Evolutionary conservation across 2,888 invertebrate species (phyloP), one percentile per base, ranked within the genome.

Genomic region (Psylliodes chrysocephalus): DNA sequence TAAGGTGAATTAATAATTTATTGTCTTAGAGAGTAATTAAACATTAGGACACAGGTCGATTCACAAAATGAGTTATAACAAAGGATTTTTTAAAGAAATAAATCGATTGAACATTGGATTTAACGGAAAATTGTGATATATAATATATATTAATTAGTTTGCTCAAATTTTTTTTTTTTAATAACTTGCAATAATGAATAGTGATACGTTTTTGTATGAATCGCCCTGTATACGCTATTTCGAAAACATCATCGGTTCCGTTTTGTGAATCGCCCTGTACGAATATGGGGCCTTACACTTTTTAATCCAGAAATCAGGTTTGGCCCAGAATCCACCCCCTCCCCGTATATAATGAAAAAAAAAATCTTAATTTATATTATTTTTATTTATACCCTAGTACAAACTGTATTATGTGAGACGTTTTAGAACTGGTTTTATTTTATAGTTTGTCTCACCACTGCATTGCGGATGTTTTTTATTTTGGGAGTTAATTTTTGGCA

Each of bases 1-100:
- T 69, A 64, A 66, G 62, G 59, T 61, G 51, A 63, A 51, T 64
- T 66, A 66, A 56, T 69, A 65, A 69, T 69, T 69, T 69, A 69
- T 69, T 69, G 63, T 66, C 4, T n/a, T 65, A 65, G 63, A 54
- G 56, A 49, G 49, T 67, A 63, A 69, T 65, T 55, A 15, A 65
- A 63, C 51, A 57, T 56, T 53, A 52, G 55, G 52, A 40, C 18
- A 51, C 44, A 44, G 25, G 47, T 6, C 10, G 56, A 59, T 42
- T 60, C 52, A 30, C 40, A 33, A 35, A 15, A 25, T 53, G 8
- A n/a, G 14, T n/a, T n/a, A n/a, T n/a, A n/a, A n/a, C n/a, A n/a
- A n/a, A n/a, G n/a, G n/a, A n/a, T n/a, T n/a, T n/a, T n/a, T n/a
- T n/a, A n/a, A n/a, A n/a, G n/a, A n/a, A n/a, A n/a, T n/a, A n/a